These are phyloP conservation scores for Loriculus beryllinus DNA, from an alignment of 2,797 vertebrate genomes.

Conservation along the genomic window DNA sequence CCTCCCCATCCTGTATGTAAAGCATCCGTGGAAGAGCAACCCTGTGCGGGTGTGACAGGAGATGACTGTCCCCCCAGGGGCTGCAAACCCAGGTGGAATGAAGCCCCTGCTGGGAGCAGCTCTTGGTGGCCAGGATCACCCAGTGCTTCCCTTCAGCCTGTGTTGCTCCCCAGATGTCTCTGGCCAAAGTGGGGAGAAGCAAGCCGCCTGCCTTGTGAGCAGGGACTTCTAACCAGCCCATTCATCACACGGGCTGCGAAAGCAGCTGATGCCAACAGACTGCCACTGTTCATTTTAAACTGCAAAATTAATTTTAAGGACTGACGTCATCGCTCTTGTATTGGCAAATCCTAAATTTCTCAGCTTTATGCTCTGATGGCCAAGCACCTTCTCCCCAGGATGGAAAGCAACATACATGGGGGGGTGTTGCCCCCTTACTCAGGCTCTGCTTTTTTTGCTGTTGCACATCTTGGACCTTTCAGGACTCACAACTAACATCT, in stretches of 20 bases:
- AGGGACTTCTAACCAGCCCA: neutral
- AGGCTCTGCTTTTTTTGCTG: neutral
- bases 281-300: neutral
- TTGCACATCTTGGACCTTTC: neutral
- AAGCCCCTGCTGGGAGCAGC: neutral
- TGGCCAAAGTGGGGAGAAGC: neutral
- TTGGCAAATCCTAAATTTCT: neutral
- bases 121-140: neutral
- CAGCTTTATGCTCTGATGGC: neutral
- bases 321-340: neutral
- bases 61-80: neutral
- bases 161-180: rapidly evolving
- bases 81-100: neutral
- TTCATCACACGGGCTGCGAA: neutral
- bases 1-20: neutral
- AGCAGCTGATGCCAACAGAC: neutral
- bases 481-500: neutral
- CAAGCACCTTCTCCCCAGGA: neutral
- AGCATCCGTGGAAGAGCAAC: neutral
- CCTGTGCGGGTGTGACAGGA: neutral
- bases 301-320: neutral
- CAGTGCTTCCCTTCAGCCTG: neutral
- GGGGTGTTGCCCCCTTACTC: neutral
- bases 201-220: neutral
- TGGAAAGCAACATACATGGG: neutral